phyloP scores from a whole-genome alignment of 2,113 vertebrate species.

The Probosciger aterrimus region DNA sequence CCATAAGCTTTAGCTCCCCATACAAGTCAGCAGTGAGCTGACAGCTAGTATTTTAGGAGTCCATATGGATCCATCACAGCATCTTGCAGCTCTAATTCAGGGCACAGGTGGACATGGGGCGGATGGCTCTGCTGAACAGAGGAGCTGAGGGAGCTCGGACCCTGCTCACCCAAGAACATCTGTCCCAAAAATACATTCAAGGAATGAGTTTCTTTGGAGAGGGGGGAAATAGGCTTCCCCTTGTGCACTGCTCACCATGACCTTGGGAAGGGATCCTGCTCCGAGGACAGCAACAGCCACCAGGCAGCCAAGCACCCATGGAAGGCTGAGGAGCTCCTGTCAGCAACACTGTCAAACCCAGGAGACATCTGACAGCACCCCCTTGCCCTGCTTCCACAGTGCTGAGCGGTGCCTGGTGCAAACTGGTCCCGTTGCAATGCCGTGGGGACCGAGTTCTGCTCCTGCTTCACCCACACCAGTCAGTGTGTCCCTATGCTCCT shows the following conservation, averaged over 20 bases:
- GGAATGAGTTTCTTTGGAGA: background rate
- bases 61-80: constrained; percentile 47
- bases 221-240: background rate
- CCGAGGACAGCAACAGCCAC: background rate
- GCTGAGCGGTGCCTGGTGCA: rapidly evolving
- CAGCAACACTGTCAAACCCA: background rate
- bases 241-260: background rate
- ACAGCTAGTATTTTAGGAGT: constrained; percentile 53
- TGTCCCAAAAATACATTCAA: rapidly evolving
- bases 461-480: background rate
- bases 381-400: background rate
- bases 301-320: background rate
- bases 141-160: background rate
- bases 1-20: constrained; percentile 5
- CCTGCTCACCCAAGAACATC: background rate
- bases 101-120: background rate
- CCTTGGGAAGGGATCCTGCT: background rate
- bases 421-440: background rate
- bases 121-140: background rate
- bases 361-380: background rate
- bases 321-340: background rate
- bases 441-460: background rate
- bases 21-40: constrained; percentile 27
- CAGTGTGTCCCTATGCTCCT: rapidly evolving
- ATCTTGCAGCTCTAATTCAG: constrained; percentile 43